Evolutionary conservation across 2,888 invertebrate species (phyloP), one percentile per base, ranked within the genome.

Genomic region (Ecdyonurus torrentis): DNA sequence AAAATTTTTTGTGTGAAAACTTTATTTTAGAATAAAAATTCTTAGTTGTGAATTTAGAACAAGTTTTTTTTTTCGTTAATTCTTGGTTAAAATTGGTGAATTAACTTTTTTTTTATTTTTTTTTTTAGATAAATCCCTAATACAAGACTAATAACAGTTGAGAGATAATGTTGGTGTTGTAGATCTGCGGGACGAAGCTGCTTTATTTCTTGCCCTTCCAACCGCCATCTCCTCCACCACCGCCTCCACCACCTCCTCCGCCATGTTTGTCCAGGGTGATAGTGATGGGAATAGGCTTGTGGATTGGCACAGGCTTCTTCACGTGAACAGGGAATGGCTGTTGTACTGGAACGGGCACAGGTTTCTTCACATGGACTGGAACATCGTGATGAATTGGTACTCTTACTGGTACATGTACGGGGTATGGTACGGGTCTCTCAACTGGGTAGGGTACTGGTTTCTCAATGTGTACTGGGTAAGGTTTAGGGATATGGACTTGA

Each of bases 301-400:
- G 55, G 55, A 55, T 55, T 5, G 55, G 55, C 55, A 55, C 55
- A 18, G 55, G 55, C 55, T 55, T 55, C 7, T 55, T n/a, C 10
- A 55, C 55, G 19, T n/a, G 55, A 22, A 55, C n/a, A 20, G 55
- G 55, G 22, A 55, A n/a, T n/a, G 55, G 55, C 55, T 55, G 5
- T n/a, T 55, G 55, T 3, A 63, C 59, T 15, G 63, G 63, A 3
- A 63, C 64, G 2, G 65, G 62, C 20, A 65, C 59, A 37, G 63
- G 65, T 55, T 65, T 63, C 25, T 61, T 37, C 18, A 63, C 61
- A 23, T 60, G 63, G 58, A 63, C 63, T 7, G 63, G 63, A 18
- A 52, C 24, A 5, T 59, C 60, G n/a, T 63, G 63, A 15, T 58
- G 63, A 19, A 63, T 25, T 22, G 63, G 63, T 23, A 63, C 63